Conservation (phyloP, 2,113 vertebrate genomes). For the Hemiscyllium ocellatum region DNA sequence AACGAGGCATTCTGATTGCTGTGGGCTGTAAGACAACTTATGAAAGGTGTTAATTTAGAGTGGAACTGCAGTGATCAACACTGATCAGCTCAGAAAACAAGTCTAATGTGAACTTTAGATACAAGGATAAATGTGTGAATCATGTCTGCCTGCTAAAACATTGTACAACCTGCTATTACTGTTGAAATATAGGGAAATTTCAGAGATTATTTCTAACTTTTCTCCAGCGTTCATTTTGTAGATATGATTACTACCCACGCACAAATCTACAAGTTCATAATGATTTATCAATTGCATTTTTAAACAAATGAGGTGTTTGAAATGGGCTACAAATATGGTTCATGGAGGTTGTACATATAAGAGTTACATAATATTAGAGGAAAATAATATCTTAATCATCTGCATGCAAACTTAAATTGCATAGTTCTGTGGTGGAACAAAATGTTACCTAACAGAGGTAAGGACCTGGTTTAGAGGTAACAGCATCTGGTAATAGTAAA, state of each 20-base stretch:
- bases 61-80: neutral
- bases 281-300: neutral
- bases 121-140: neutral
- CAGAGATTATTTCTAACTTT: neutral
- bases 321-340: neutral
- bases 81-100: neutral
- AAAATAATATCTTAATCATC: neutral
- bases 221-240: neutral
- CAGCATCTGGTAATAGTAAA: neutral
- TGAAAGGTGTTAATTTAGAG: neutral
- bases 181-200: neutral
- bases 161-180: neutral
- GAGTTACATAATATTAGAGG: neutral
- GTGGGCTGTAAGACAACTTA: neutral
- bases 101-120: neutral
- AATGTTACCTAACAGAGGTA: neutral
- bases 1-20: conserved; percentile 39
- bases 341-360: neutral
- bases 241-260: neutral
- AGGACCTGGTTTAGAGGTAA: neutral
- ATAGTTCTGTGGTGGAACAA: neutral
- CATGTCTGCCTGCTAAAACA: neutral
- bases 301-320: neutral
- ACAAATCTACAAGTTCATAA: neutral
- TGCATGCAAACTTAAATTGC: neutral